phyloP scores from a whole-genome alignment of 2,888 invertebrate genomes.

The Aphrophora alni region DNA sequence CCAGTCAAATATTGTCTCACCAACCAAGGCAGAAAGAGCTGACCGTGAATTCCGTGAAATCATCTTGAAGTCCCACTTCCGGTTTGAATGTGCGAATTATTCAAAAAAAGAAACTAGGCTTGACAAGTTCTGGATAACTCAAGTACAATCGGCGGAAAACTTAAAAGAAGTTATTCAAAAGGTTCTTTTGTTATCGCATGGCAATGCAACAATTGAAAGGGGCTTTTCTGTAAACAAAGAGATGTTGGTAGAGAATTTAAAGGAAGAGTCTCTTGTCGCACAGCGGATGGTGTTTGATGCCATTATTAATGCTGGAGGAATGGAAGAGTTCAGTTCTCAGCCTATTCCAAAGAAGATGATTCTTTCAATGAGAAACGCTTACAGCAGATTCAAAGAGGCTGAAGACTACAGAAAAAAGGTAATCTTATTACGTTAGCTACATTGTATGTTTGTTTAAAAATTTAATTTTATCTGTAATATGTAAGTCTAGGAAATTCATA shows the following conservation, averaged over 20 bases:
- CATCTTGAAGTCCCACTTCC: background rate
- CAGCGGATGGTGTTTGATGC: background rate
- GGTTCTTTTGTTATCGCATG: background rate
- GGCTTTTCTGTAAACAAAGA: slow-evolving; percentile 27
- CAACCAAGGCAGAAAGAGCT: background rate
- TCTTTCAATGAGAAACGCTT: slow-evolving; percentile 18
- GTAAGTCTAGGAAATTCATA: background rate
- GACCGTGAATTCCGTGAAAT: background rate
- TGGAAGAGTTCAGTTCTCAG: background rate
- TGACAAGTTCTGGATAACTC: background rate
- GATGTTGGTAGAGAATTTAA: slow-evolving; percentile 19
- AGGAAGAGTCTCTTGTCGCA: slow-evolving; percentile 6
- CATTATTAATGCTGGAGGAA: background rate
- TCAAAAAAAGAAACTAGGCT: background rate
- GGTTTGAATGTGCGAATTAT: background rate
- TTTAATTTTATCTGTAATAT: background rate
- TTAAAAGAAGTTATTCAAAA: background rate
- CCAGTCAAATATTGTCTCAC: background rate
- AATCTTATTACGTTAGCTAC: background rate
- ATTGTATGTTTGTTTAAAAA: background rate
- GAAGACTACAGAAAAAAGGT: background rate
- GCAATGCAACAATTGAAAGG: slow-evolving; percentile 3
- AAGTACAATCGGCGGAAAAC: background rate
- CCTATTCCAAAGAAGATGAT: background rate
- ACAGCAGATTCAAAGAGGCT: background rate